phyloP scores from a whole-genome alignment of 2,888 invertebrate genomes.

The Cephus nigrinus region DNA sequence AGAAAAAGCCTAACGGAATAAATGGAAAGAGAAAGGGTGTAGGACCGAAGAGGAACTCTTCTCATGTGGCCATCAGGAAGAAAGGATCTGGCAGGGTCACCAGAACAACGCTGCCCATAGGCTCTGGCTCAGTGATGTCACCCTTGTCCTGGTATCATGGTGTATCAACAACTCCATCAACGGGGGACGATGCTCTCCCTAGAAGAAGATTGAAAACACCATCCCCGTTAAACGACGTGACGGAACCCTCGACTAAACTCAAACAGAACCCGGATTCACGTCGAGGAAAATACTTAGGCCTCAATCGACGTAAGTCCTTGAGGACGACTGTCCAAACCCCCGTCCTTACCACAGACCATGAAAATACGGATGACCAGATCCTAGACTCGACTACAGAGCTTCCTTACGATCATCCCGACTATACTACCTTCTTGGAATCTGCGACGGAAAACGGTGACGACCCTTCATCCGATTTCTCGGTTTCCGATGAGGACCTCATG shows the following conservation, averaged over 20 bases:
- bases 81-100: constrained; percentile 35
- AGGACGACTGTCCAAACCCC: not conserved
- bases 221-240: constrained; percentile 27
- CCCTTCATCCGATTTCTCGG: not conserved
- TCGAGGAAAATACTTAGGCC: constrained; percentile 1
- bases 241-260: not conserved
- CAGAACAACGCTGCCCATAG: constrained; percentile 32
- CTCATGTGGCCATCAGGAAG: constrained; percentile 27
- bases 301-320: not conserved
- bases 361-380: not conserved
- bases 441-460: not conserved
- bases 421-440: not conserved
- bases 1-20: constrained; percentile 47
- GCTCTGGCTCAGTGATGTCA: constrained; percentile 22
- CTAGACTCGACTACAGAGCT: not conserved
- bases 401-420: not conserved
- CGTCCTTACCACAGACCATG: not conserved
- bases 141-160: constrained; percentile 41
- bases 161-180: constrained; percentile 35
- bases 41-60: constrained; percentile 14
- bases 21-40: constrained; percentile 42
- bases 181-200: constrained; percentile 22
- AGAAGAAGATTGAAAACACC: constrained; percentile 27
- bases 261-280: not conserved
- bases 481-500: constrained; percentile 12